Base-by-base conservation (phyloP, 2,888 invertebrate genomes). In the Rapana venosa region DNA sequence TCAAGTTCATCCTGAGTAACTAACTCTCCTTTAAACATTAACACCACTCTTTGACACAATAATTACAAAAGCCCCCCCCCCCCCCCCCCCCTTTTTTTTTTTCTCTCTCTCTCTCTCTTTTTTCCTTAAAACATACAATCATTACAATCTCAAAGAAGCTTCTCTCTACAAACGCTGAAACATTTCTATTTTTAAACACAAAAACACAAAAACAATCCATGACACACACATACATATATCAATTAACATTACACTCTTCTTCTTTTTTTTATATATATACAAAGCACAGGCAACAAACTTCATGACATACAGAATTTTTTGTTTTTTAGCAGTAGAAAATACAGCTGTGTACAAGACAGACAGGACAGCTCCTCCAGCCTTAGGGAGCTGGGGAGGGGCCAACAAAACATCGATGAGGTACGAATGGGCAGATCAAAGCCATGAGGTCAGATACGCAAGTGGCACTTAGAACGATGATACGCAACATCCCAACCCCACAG, bases 291-390 rank as follows among this genome's bases (percentile, higher is more conserved):
- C 47, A 47, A 47, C 47, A 47, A 2, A 47, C 47, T 47, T 47
- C 47, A 47, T 47, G 47, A 47, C 47, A 47, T 5, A 47, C 47
- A 47, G 47, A 47, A 8, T 2, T 47, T 47, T 47, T 74, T 70
- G 20, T 70, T 74, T 74, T n/a, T n/a, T 79, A 79, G 32, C 77
- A 79, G 77, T 79, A 79, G 77, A 79, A 35, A 79, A 79, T 8
- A 32, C 35, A 79, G 74, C n/a, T 15, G 77, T 79, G 32, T 35
- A 79, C 77, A 79, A 79, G 74, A 30, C 26, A n/a, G 26, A 58
- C 4, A 61, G 61, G 61, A 61, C 61, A 61, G 22, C 4, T 32
- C 32, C 32, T 2, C 77, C 77, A 79, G 32, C 30, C n/a, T n/a
- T n/a, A 74, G n/a, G 74, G 74, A n/a, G 74, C 17, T 61, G 61